Conservation (phyloP, 2,888 invertebrate species). For the Eristalis arbustorum region DNA sequence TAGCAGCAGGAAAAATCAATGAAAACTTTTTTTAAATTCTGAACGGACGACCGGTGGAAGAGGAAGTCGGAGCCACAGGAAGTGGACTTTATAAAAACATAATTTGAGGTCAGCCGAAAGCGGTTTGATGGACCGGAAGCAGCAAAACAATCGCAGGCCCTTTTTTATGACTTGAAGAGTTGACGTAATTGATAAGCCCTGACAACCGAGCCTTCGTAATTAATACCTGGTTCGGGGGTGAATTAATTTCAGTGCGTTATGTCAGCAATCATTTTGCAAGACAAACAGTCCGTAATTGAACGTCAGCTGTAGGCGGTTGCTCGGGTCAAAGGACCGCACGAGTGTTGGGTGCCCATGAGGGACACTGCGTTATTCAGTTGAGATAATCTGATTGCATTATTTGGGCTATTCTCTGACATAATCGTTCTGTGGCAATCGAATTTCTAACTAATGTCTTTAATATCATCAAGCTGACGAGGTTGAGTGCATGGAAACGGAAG, state of each 20-base stretch:
- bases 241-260: slow-evolving; percentile 10
- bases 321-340: neutral
- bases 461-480: no score
- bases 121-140: neutral
- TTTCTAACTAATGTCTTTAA: no score
- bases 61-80: neutral
- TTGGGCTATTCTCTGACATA: no score
- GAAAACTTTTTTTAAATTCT: neutral
- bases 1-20: neutral
- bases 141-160: neutral
- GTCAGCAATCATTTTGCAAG: neutral
- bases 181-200: slow-evolving; percentile 29
- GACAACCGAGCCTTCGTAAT: slow-evolving; percentile 8
- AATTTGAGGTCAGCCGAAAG: slow-evolving; percentile 3
- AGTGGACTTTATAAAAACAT: neutral
- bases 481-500: no score
- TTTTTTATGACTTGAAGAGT: neutral
- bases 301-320: neutral
- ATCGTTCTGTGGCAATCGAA: no score
- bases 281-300: neutral
- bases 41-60: neutral
- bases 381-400: neutral
- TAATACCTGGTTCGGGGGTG: neutral
- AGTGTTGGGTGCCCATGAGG: neutral
- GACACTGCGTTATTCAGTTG: neutral